A percentile compares a stretch with the other conserved stretches of the same genome.
Conservation (phyloP, 2,113 vertebrate genomes). For the Anguilla japonica region DNA sequence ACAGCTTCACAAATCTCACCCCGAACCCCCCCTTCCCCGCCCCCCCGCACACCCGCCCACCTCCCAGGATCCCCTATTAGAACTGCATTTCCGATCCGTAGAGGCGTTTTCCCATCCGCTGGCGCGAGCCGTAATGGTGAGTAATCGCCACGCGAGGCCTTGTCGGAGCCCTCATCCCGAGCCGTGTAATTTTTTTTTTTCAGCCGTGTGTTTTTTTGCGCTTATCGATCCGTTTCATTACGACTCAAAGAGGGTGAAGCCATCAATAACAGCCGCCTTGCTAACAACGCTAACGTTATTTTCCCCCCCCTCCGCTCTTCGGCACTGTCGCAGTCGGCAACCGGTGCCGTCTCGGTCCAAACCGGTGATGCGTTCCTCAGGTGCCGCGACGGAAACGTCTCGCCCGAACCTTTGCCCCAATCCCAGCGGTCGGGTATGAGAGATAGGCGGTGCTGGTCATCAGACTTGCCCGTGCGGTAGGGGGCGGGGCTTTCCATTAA, state of each 20-base stretch:
- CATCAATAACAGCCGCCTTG: neutral
- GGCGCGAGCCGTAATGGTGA: neutral
- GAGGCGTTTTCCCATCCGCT: neutral
- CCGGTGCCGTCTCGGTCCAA: no score
- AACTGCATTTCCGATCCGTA: neutral
- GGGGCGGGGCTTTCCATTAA: no score
- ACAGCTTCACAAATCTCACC: neutral
- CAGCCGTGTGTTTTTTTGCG: neutral
- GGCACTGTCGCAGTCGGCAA: neutral
- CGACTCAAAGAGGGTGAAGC: neutral
- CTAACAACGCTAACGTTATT: neutral
- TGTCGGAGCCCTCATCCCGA: neutral
- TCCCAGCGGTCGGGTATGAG: no score
- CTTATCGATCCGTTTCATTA: conserved; percentile 5
- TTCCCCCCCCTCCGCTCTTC: neutral
- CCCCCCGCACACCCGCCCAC: neutral
- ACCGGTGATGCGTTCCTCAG: neutral
- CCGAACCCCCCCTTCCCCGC: neutral
- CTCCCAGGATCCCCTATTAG: neutral
- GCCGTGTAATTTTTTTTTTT: no score
- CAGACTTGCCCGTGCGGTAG: no score
- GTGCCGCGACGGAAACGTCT: no score
- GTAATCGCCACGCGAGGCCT: neutral
- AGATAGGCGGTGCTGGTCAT: no score
- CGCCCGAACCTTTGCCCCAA: no score